These are phyloP conservation scores for Gallinago paraguaiae DNA, from an alignment of 2,113 vertebrate species.

Conservation along the genomic window DNA sequence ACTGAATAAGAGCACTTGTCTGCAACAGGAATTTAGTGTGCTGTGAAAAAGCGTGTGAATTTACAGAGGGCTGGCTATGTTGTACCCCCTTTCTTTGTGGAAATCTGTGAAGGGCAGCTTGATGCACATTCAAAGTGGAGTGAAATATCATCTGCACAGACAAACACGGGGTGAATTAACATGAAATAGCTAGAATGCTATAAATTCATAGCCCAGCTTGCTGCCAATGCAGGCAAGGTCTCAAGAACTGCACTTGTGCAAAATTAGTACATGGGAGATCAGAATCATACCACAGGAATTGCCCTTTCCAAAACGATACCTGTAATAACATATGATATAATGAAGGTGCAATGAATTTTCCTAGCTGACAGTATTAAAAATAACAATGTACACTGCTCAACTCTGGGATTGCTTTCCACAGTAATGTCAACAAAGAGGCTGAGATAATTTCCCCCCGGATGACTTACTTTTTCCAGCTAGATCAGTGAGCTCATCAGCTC, in stretches of 20 bases:
- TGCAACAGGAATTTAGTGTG: conserved; percentile 29
- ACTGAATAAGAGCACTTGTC: conserved; percentile 20
- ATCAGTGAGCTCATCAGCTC: conserved; percentile 45
- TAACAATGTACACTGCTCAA: conserved; percentile 12
- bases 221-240: conserved; percentile 25
- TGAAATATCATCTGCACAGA: conserved; percentile 33
- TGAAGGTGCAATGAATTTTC: conserved; percentile 48
- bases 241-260: conserved; percentile 18
- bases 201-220: conserved; percentile 10
- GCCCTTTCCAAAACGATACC: conserved; percentile 35
- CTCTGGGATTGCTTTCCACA: conserved; percentile 12
- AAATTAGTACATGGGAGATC: conserved; percentile 10
- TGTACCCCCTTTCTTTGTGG: background rate
- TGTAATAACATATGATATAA: conserved; percentile 62
- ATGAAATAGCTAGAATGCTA: conserved; percentile 5
- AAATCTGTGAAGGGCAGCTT: conserved; percentile 8
- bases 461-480: conserved; percentile 63
- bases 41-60: background rate
- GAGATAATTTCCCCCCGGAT: conserved; percentile 55
- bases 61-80: background rate
- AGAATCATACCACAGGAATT: background rate
- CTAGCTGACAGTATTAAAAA: conserved; percentile 52
- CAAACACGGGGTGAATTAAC: background rate
- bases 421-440: conserved; percentile 59
- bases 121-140: conserved; percentile 10